Evolutionary conservation across 1,140 invertebrate genomes (phyloP), one percentile per base, ranked within the genome.

Genomic region (Alviniconcha marisindica): DNA sequence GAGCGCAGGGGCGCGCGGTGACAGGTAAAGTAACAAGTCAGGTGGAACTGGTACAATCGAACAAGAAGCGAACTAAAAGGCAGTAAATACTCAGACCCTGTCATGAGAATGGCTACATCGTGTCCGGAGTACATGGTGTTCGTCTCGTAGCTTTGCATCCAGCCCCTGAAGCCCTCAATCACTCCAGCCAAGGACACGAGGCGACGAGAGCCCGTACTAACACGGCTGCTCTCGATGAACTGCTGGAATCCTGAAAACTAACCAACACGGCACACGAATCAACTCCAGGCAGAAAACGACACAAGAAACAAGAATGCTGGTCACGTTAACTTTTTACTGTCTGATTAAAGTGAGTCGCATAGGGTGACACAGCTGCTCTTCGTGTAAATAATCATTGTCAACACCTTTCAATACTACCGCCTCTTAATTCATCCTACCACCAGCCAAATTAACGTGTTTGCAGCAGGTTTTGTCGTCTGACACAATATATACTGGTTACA

Each of bases 151-250:
- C 83, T 85, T 21, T 88, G 85, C 24, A 89, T 84, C 89, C 89
- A 90, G 74, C 85, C 81, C 82, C 89, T 83, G 38, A 90, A 84
- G 66, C 86, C 87, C 63, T 88, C 87, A 76, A 89, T 87, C 74
- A 87, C 88, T 71, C 88, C 89, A 84, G 87, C 86, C 63, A 90
- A 66, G 15, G 89, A 90, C 66, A 90, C 88, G 31, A 38, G 24
- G 54, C 87, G 69, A 31, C 84, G 81, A 48, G 87, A 85, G 38
- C 85, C 88, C 33, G 76, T 77, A n/a, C 81, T 63, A 69, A 90
- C 87, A 33, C 88, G 83, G 81, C 86, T 90, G 15, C 85, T 83
- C 76, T 90, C 89, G 33, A 90, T 90, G 79, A 90, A 90, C 42
- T 87, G 86, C 85, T 90, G 89, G 87, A 87, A 84, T 81, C 87